A percentile compares a stretch with the other conserved stretches of the same genome.
Conservation (phyloP, 2,888 invertebrate species). For the Gastrophysa polygoni region DNA sequence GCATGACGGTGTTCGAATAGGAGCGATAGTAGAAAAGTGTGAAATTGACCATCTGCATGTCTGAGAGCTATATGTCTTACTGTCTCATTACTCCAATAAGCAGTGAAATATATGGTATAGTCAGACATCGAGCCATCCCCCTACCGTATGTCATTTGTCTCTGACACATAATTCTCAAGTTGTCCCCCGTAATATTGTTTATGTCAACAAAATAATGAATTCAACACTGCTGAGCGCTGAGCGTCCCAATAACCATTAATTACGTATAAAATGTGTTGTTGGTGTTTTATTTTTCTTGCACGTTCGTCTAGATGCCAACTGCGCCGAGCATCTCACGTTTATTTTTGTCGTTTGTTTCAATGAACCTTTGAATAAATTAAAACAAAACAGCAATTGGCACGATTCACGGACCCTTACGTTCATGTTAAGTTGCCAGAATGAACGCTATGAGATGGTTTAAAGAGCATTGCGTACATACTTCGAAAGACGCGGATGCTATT, state of each 20-base stretch:
- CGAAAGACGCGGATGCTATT: conserved; percentile 6
- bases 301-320: conserved; percentile 14
- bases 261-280: not conserved
- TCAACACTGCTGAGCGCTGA: not conserved
- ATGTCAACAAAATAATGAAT: not conserved
- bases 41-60: no score
- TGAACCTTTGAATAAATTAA: conserved; percentile 55
- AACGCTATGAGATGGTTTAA: conserved; percentile 41
- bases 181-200: conserved; percentile 1
- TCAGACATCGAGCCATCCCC: not conserved
- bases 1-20: no score
- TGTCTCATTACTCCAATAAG: not conserved
- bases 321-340: conserved; percentile 24
- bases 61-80: not conserved
- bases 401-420: conserved; percentile 48
- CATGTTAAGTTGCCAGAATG: conserved; percentile 43
- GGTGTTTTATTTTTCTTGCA: conserved; percentile 5
- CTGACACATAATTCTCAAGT: not conserved
- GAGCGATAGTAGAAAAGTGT: no score
- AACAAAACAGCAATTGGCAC: conserved; percentile 53
- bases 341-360: conserved; percentile 49
- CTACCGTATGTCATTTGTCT: not conserved
- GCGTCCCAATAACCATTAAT: conserved; percentile 3
- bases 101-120: not conserved
- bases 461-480: conserved; percentile 40